Conservation (phyloP, 2,888 invertebrate species). For the Tholera decimalis region DNA sequence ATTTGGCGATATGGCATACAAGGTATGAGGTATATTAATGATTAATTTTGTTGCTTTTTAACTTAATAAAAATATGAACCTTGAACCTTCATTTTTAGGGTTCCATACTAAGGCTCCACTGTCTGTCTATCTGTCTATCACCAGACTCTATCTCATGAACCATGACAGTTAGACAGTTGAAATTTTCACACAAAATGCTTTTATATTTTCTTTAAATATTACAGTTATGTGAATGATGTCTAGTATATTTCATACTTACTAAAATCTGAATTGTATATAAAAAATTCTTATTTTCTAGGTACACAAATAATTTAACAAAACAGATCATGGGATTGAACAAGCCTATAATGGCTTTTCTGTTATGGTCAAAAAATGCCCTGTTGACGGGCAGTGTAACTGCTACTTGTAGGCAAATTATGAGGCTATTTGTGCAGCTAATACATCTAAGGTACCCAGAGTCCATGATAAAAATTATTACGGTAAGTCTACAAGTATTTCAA, state of each 20-base stretch:
- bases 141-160: too few species aligned
- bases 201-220: too few species aligned
- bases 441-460: constrained; percentile 83
- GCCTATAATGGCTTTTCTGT: constrained; percentile 81
- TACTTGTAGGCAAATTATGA: constrained; percentile 81
- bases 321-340: constrained; percentile 82
- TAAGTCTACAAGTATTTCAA: constrained; percentile 82
- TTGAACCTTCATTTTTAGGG: too few species aligned
- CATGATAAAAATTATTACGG: constrained; percentile 80
- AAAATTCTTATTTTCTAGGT: constrained; percentile 70
- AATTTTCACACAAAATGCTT: too few species aligned
- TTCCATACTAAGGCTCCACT: too few species aligned
- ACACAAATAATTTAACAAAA: constrained; percentile 76
- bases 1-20: constrained; percentile 90
- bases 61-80: neutral
- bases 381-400: constrained; percentile 80
- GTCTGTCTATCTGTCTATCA: too few species aligned
- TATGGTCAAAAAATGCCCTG: constrained; percentile 81
- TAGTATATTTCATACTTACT: neutral
- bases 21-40: constrained; percentile 84
- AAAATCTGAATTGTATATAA: neutral
- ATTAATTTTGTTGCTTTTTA: too few species aligned
- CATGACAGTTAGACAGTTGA: too few species aligned
- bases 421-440: constrained; percentile 79
- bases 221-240: too few species aligned